Percentiles rank a stretch among this genome's conserved stretches.
These are phyloP conservation scores for Micrasema minimum DNA, from an alignment of 1,140 invertebrate genomes.

Conservation along the genomic window DNA sequence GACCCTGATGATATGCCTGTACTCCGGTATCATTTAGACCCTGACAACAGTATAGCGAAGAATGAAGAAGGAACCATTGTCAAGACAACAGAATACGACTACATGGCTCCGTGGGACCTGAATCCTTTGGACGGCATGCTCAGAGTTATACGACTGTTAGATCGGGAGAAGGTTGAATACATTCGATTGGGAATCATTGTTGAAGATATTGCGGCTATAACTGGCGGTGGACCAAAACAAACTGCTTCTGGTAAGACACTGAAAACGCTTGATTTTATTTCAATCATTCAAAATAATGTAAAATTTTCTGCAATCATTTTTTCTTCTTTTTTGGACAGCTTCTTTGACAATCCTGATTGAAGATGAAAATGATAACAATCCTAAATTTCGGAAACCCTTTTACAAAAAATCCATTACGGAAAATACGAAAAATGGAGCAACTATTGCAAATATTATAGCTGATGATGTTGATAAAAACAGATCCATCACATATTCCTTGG, in stretches of 20 bases:
- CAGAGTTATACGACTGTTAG: slow-evolving; percentile 72
- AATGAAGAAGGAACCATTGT: slow-evolving; percentile 83
- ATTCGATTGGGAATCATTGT: slow-evolving; percentile 81
- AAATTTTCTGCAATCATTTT: neutral
- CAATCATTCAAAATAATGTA: neutral
- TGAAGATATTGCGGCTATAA: slow-evolving; percentile 85
- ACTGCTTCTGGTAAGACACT: slow-evolving; percentile 74
- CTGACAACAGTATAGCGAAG: slow-evolving; percentile 76
- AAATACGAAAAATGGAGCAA: slow-evolving; percentile 87
- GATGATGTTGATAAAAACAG: slow-evolving; percentile 90
- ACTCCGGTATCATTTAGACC: slow-evolving; percentile 79
- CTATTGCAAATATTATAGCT: slow-evolving; percentile 83
- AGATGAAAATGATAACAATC: slow-evolving; percentile 93
- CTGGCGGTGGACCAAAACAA: slow-evolving; percentile 73
- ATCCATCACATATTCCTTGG: slow-evolving; percentile 83
- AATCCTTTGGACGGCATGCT: slow-evolving; percentile 80
- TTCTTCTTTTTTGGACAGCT: slow-evolving; percentile 65
- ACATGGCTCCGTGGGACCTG: slow-evolving; percentile 76
- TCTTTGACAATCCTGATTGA: slow-evolving; percentile 81
- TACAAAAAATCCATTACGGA: slow-evolving; percentile 86
- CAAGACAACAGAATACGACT: slow-evolving; percentile 78
- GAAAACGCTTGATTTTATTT: too few species aligned
- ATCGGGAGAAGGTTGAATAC: slow-evolving; percentile 86
- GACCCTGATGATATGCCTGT: slow-evolving; percentile 84
- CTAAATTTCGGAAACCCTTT: slow-evolving; percentile 81